These are phyloP conservation scores for Laterallus jamaicensis DNA, from an alignment of 2,113 vertebrate species.

Conservation along the genomic window DNA sequence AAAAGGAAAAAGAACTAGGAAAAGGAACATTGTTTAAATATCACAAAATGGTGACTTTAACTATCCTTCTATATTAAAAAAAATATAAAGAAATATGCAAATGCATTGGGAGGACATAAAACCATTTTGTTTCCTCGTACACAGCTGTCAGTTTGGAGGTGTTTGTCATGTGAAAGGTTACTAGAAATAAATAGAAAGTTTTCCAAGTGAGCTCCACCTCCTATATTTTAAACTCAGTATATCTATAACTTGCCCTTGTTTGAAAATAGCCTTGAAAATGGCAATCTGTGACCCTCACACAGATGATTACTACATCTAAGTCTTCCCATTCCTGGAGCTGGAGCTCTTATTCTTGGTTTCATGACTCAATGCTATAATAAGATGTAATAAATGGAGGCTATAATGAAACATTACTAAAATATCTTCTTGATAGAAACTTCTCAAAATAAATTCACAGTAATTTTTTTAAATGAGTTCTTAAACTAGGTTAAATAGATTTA, in stretches of 20 bases:
- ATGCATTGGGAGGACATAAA: background rate
- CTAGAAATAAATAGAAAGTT: background rate
- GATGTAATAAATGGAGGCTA: conserved; percentile 26
- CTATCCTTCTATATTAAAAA: background rate
- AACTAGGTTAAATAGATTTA: background rate
- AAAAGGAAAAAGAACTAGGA: background rate
- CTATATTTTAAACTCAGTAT: background rate
- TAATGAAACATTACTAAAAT: conserved; percentile 38
- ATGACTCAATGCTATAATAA: conserved; percentile 49
- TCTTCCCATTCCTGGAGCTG: background rate
- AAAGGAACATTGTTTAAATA: background rate
- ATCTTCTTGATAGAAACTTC: background rate
- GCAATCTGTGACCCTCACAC: background rate
- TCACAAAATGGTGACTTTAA: background rate
- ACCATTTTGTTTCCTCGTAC: background rate
- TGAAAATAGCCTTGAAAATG: background rate
- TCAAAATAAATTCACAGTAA: conserved; percentile 20
- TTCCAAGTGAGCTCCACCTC: background rate
- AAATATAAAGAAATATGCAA: background rate
- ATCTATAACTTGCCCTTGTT: background rate
- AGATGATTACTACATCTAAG: background rate
- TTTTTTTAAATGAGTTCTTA: background rate
- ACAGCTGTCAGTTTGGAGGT: background rate
- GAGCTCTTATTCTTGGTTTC: conserved; percentile 25
- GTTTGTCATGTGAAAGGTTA: background rate